Evolutionary conservation across 2,888 invertebrate species (phyloP).

Genomic region (Plagodis dolabraria): DNA sequence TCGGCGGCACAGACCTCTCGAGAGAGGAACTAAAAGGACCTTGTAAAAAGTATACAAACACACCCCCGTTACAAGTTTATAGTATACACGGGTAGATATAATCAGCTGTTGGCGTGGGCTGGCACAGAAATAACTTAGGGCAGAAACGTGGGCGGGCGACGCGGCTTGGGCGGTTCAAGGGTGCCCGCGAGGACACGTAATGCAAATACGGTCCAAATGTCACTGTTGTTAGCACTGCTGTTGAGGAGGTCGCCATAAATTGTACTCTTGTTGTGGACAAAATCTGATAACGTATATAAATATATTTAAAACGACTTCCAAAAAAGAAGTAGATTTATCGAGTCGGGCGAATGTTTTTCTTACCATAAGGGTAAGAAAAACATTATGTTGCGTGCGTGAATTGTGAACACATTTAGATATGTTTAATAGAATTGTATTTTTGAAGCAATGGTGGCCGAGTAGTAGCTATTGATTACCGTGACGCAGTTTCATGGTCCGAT

Average conservation of each 20-base stretch:
- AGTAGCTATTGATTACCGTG: too few relatives aligned
- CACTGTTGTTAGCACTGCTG: conserved; percentile 1
- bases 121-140: conserved; percentile 38
- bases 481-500: too few relatives aligned
- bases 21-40: not conserved
- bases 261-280: not conserved
- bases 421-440: too few relatives aligned
- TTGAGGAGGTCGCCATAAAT: not conserved
- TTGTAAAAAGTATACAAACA: conserved; percentile 8
- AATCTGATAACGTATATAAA: too few relatives aligned
- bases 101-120: conserved; percentile 41
- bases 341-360: too few relatives aligned
- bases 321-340: too few relatives aligned
- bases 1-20: not conserved
- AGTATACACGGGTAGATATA: conserved; percentile 10
- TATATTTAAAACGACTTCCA: too few relatives aligned
- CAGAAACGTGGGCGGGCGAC: conserved; percentile 34
- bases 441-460: too few relatives aligned
- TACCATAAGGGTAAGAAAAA: too few relatives aligned
- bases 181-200: conserved; percentile 19
- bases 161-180: conserved; percentile 32
- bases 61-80: conserved; percentile 10
- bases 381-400: too few relatives aligned
- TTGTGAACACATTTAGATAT: too few relatives aligned
- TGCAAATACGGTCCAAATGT: conserved; percentile 20